Evolutionary conservation across 2,888 invertebrate species (phyloP), one percentile per base, ranked within the genome.

Genomic region (Podotricha telesiphe): DNA sequence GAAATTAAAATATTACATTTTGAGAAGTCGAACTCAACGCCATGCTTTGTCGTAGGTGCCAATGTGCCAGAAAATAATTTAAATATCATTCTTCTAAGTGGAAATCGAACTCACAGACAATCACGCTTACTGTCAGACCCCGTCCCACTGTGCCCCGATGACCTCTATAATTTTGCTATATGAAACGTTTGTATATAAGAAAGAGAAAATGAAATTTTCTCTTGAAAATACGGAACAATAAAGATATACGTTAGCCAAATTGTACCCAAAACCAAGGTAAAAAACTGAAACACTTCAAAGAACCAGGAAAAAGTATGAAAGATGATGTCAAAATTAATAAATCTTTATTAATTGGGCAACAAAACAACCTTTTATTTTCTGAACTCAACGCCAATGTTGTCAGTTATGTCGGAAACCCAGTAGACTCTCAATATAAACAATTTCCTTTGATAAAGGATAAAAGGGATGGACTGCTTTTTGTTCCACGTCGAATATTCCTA

Each of bases 391-490:
- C 22, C 22, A 51, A 40, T 13, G 59, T 17, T 34, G 45, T 55
- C 45, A 47, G 19, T 15, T 17, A 19, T 28, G 61, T 45, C 19
- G 51, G 58, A 59, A 63, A 58, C 17, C 37, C 42, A 8, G 37
- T 51, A 11, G 45, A 45, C 58, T 53, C 34, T 70, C 63, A 64
- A 64, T 64, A 67, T 64, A 64, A 63, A 70, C 58, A 64, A 70
- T 67, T 67, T 67, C 59, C 70, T 64, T 67, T 70, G 63, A 70
- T 59, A 47, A 53, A 59, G 58, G 67, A 51, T 64, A 20, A 67
- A 67, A 61, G 42, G 64, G 42, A 55, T 55, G 28, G 53, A 19
- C 20, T 17, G 50, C 48, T 50, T 50, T 47, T 59, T 56, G 55
- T 56, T 55, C 34, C 11, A 47, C 47, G 28, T 53, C 13, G 22